A percentile compares a stretch with the other conserved stretches of the same genome.
These are phyloP conservation scores for Cyprinodon diabolis DNA, from an alignment of 2,797 vertebrate species.

Conservation along the genomic window DNA sequence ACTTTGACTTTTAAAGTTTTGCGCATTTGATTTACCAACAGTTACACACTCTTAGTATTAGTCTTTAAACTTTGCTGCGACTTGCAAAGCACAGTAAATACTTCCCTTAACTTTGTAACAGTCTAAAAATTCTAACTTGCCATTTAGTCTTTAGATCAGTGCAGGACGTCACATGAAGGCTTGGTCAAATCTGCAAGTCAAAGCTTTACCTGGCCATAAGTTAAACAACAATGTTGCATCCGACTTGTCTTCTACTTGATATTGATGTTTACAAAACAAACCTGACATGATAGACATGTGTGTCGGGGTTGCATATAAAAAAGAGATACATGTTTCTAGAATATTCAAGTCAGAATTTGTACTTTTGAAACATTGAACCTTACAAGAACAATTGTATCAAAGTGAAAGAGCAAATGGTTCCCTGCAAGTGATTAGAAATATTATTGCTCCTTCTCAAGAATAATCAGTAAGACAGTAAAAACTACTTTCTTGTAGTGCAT, in stretches of 20 bases:
- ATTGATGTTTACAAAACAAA: not conserved
- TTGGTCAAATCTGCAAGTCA: not conserved
- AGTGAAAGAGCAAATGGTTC: not conserved
- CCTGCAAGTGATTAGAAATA: not conserved
- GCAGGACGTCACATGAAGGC: not conserved
- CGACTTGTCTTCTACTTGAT: not conserved
- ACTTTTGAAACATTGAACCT: not conserved
- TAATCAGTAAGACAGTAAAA: slow-evolving; percentile 6
- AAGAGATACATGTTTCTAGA: slow-evolving; percentile 7
- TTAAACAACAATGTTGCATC: not conserved
- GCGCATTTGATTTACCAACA: slow-evolving; percentile 44
- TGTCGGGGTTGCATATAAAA: not conserved
- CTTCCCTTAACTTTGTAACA: slow-evolving; percentile 1
- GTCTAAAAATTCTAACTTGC: not conserved
- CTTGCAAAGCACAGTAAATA: not conserved
- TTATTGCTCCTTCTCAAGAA: not conserved
- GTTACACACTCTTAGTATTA: slow-evolving; percentile 17
- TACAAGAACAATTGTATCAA: not conserved
- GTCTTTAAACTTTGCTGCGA: slow-evolving; percentile 3
- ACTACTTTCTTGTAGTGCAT: not conserved
- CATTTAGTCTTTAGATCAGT: slow-evolving; percentile 7
- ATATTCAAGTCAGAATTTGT: not conserved
- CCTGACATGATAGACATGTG: no score
- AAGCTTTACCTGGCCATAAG: slow-evolving; percentile 2
- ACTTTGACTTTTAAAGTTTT: slow-evolving; percentile 73